Evolutionary conservation across 1,140 invertebrate genomes (phyloP).

Genomic region (Drosophila parabipectinata): DNA sequence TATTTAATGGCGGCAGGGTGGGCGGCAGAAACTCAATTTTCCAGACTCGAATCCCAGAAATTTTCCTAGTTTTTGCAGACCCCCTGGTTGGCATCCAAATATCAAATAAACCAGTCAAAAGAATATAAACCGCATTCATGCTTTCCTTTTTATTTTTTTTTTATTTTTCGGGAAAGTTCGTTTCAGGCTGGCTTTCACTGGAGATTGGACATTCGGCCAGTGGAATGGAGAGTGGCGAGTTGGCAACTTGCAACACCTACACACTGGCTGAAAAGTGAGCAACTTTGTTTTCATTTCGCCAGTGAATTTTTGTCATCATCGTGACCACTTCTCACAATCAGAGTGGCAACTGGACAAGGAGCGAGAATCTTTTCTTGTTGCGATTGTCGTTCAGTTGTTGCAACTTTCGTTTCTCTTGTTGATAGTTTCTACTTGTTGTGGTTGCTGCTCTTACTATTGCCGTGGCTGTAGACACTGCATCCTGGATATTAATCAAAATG

Average conservation of each 20-base stretch:
- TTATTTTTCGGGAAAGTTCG: conserved; percentile 55
- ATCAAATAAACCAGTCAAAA: conserved; percentile 76
- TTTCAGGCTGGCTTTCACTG: conserved; percentile 49
- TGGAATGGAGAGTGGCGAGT: conserved; percentile 14
- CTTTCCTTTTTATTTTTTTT: conserved; percentile 1
- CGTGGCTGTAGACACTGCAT: not conserved
- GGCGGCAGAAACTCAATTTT: conserved; percentile 65
- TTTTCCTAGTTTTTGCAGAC: conserved; percentile 46
- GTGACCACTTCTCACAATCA: conserved; percentile 80
- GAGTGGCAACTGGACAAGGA: conserved; percentile 22
- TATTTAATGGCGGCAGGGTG: conserved; percentile 4
- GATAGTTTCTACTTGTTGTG: conserved; percentile 48
- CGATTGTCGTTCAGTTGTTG: conserved; percentile 57
- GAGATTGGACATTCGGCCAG: conserved; percentile 4
- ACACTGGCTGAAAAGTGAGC: conserved; percentile 22
- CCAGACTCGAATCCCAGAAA: conserved; percentile 52
- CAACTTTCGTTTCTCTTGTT: conserved; percentile 43
- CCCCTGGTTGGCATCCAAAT: conserved; percentile 54
- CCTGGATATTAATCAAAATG: conserved; percentile 79
- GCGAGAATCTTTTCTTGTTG: conserved; percentile 60
- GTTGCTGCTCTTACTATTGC: conserved; percentile 1
- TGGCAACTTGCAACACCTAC: conserved; percentile 32
- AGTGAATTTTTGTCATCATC: conserved; percentile 78
- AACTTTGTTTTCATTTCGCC: conserved; percentile 80
- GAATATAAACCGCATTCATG: conserved; percentile 71